Base-by-base conservation (phyloP, 2,113 vertebrate genomes). In the Gulo gulo region DNA sequence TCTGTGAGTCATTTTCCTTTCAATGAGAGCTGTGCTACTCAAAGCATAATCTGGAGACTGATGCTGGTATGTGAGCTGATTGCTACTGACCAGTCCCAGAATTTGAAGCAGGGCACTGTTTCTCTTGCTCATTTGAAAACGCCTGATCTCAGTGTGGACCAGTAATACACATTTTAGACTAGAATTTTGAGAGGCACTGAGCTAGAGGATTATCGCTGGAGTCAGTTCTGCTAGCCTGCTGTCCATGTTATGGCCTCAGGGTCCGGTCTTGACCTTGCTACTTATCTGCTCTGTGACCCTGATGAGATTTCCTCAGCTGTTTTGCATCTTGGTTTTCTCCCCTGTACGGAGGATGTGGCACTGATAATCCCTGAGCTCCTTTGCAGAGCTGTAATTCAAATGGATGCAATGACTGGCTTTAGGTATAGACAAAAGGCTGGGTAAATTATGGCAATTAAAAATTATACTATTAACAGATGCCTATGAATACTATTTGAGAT, bases 1-100 rank as follows among this genome's bases (percentile, higher is more conserved):
- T 89, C 39, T 23, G 34, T 71, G 34, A 89, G 34, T 91, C 18
- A 20, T 82, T 91, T 97, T 95, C 74, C 61, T 82, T 91, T 86
- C 59, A 14, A 2, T 82, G 65, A 85, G 69, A 42, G 8, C 24
- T 82, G 12, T 26, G 1, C 59, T 82, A 10, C 76, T 82, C 45
- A 45, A 45, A 73, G 12, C 8, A 14, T 34, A 6, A 3, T 21
- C 59, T 50, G 26, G 14, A 7, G n/a, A 47, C 34, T 29, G 45
- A 39, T 71, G 24, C n/a, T 85, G 6, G 3, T 34, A 1, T 14
- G 6, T 65, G 80, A 84, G 34, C 90, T 57, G 29, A 63, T 29
- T 15, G 57, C 50, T 47, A 50, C 61, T 55, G 31, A 63, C 74
- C 39, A 52, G 15, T 7, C 71, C 6, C 15, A 39, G 81, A 82